Base-by-base conservation (phyloP, 2,888 invertebrate species). In the Pammene aurita region DNA sequence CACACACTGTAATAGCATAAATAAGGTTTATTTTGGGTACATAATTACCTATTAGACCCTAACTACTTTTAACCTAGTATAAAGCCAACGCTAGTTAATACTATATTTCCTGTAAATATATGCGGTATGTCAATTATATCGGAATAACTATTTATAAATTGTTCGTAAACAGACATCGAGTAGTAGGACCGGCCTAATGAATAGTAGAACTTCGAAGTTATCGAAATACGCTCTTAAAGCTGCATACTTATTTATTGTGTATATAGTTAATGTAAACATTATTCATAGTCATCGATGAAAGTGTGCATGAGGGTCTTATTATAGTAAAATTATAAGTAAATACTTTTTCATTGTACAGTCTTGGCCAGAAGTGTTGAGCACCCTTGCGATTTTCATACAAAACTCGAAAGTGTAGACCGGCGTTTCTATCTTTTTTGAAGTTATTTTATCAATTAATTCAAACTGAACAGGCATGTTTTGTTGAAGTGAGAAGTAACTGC, bases 161-260 rank as follows among this genome's bases (percentile, higher is more conserved):
- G 46, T 61, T 66, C 38, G 52, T 46, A 41, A 65, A 81, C 80
- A 75, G 80, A 85, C 91, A 91, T 87, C 92, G 92, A 92, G 92
- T 92, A 91, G 92, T 90, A 78, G 76, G 75, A 91, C 89, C 92
- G 92, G 92, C 92, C 92, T 92, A 92, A 91, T 90, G 88, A 11
- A n/a, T n/a, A 88, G 83, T 75, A 77, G 76, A 79, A 78, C 73
- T 76, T 78, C 77, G 79, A 81, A 79, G 73, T 70, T 75, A 76
- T 79, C 80, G 79, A 75, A 74, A 74, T 66, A 58, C 72, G 71
- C 72, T 73, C 73, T 61, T 72, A 72, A 69, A 71, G 67, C 16
- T 68, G 62, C 71, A 38, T 48, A 50, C 34, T 69, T 69, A 73
- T 62, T 55, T 61, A 63, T 63, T 41, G 14, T 61, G 61, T 62